Evolutionary conservation across 2,797 vertebrate species (phyloP).

Genomic region (Leptatherina wallacei): DNA sequence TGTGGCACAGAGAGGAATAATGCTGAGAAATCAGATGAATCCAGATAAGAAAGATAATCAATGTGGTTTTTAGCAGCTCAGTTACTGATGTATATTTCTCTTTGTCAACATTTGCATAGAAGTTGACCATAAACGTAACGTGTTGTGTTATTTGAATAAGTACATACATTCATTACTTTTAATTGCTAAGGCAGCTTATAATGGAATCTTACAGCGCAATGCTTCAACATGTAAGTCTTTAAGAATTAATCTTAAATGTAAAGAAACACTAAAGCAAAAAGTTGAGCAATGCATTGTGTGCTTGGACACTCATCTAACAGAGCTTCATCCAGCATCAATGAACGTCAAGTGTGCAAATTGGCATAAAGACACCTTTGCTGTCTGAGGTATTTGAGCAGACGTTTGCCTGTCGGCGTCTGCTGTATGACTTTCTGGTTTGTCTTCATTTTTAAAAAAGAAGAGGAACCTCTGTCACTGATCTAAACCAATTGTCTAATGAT

Average conservation of each 20-base stretch:
- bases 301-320: neutral
- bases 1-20: constrained; percentile 16
- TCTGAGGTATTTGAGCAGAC: neutral
- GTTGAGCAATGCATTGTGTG: neutral
- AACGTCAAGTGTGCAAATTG: neutral
- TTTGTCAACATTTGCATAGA: neutral
- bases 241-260: neutral
- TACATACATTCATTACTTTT: neutral
- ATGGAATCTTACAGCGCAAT: neutral
- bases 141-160: too few relatives aligned
- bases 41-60: neutral
- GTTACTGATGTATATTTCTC: neutral
- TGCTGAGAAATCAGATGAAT: neutral
- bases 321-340: neutral
- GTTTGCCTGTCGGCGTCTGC: neutral
- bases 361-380: neutral
- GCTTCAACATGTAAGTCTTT: neutral
- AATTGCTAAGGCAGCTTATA: neutral
- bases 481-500: neutral
- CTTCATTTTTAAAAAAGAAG: neutral
- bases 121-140: too few relatives aligned
- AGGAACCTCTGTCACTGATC: neutral
- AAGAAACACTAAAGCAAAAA: neutral
- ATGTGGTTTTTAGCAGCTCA: neutral
- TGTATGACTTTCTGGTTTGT: neutral